These are phyloP conservation scores for Opisthograptis luteolata DNA, from an alignment of 2,888 invertebrate genomes.

Conservation along the genomic window DNA sequence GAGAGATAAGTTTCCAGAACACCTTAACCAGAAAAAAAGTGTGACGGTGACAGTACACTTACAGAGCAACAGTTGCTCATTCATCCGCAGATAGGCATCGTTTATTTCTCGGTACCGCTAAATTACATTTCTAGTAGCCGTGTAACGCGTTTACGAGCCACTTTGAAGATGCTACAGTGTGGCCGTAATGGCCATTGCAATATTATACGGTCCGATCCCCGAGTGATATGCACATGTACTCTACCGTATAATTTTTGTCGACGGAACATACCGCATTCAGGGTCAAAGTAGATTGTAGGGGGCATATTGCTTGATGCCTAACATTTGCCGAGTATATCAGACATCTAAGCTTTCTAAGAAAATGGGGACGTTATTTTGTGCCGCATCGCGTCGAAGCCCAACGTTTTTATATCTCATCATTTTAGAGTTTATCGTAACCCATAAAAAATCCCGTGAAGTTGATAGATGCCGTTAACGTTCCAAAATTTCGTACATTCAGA, in stretches of 20 bases:
- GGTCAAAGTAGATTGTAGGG: constrained; percentile 76
- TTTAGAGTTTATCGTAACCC: constrained; percentile 49
- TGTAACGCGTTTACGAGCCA: constrained; percentile 80
- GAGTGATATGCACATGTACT: constrained; percentile 76
- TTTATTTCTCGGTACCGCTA: constrained; percentile 81
- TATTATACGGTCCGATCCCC: constrained; percentile 79
- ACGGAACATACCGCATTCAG: constrained; percentile 64
- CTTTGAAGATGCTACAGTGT: constrained; percentile 79
- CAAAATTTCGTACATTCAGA: constrained; percentile 31
- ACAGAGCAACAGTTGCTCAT: constrained; percentile 71
- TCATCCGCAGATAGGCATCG: constrained; percentile 76
- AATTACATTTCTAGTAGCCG: constrained; percentile 82
- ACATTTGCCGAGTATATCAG: constrained; percentile 67
- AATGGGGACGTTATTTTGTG: constrained; percentile 49
- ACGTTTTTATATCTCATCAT: constrained; percentile 47
- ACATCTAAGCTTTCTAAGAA: constrained; percentile 72
- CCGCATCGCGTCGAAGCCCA: constrained; percentile 45
- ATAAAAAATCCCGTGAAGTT: constrained; percentile 44
- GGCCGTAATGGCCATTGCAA: constrained; percentile 80
- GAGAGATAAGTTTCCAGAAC: constrained; percentile 75
- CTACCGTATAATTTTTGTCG: constrained; percentile 75
- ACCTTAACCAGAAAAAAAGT: constrained; percentile 76
- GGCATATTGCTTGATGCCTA: constrained; percentile 61
- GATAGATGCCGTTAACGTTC: constrained; percentile 46
- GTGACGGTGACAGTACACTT: constrained; percentile 67